These are phyloP conservation scores for Pyrocephalus nanus DNA, from an alignment of 2,797 vertebrate species.

Conservation along the genomic window DNA sequence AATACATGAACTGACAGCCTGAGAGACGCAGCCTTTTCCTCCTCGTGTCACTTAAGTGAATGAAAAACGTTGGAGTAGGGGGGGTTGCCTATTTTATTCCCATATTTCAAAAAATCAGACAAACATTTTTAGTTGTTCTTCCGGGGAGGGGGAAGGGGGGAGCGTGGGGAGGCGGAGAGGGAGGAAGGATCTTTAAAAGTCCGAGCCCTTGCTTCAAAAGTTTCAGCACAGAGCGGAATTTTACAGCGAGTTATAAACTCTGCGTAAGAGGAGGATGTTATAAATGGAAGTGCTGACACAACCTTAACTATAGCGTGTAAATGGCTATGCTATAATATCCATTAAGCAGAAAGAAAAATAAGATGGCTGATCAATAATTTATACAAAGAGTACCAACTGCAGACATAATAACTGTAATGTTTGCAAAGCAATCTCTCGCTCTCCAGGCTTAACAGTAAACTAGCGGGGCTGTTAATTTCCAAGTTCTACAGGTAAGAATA, in stretches of 20 bases:
- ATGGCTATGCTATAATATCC: constrained; percentile 82
- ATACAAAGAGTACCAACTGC: constrained; percentile 85
- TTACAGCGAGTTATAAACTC: constrained; percentile 76
- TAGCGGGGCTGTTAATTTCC: constrained; percentile 82
- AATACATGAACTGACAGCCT: neutral
- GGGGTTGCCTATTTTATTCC: constrained; percentile 2
- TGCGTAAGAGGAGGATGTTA: constrained; percentile 67
- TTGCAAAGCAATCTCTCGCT: constrained; percentile 84
- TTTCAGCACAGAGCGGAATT: constrained; percentile 68
- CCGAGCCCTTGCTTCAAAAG: constrained; percentile 61
- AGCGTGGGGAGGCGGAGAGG: neutral
- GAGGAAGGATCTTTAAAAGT: constrained; percentile 6
- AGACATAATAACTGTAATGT: constrained; percentile 86
- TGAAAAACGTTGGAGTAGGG: neutral
- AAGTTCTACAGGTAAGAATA: constrained; percentile 81
- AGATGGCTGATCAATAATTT: constrained; percentile 86
- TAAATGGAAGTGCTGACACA: constrained; percentile 81
- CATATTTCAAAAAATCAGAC: neutral
- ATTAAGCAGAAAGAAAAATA: constrained; percentile 86
- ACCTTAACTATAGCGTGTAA: constrained; percentile 79
- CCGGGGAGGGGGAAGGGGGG: neutral
- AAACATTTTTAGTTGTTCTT: constrained; percentile 9
- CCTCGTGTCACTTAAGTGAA: constrained; percentile 31
- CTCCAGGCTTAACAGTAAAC: constrained; percentile 82
- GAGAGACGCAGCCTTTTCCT: constrained; percentile 6